Conservation (phyloP, 2,888 invertebrate species). For the Iphiclides podalirius region DNA sequence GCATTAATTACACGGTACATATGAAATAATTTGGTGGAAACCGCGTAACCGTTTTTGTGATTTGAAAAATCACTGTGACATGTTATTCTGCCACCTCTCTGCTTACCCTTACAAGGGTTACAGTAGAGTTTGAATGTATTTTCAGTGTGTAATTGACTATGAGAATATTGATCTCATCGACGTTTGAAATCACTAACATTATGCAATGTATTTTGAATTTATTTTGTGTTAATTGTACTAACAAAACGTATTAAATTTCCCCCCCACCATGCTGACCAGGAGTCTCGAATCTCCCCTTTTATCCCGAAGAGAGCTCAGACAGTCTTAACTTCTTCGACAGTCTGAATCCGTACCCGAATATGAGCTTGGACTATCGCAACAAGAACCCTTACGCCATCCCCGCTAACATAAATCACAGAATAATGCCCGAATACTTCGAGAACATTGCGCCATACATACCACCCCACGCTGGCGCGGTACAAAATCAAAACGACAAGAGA, state of each 20-base stretch:
- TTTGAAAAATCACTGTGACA: no score
- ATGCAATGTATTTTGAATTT: conserved; percentile 29
- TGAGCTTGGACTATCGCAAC: conserved; percentile 56
- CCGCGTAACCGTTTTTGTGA: no score
- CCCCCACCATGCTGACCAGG: conserved; percentile 65
- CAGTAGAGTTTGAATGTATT: no score
- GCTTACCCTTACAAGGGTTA: no score
- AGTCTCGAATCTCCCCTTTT: conserved; percentile 43
- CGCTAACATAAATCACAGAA: conserved; percentile 67
- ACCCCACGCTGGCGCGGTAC: conserved; percentile 59
- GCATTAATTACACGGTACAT: no score
- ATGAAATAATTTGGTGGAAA: no score
- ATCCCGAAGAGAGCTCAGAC: conserved; percentile 63
- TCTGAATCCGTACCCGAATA: conserved; percentile 57
- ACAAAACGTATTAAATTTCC: conserved; percentile 33
- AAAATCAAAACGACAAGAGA: conserved; percentile 41
- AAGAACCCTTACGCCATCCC: conserved; percentile 78
- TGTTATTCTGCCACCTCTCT: no score
- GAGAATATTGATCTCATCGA: neutral
- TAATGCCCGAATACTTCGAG: conserved; percentile 58
- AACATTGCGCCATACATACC: conserved; percentile 61
- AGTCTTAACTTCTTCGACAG: conserved; percentile 71
- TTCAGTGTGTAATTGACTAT: conserved; percentile 9
- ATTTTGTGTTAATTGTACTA: conserved; percentile 31
- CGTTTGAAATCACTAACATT: conserved; percentile 26